Conservation (phyloP, 1,140 invertebrate species). For the Lethrus apterus region DNA sequence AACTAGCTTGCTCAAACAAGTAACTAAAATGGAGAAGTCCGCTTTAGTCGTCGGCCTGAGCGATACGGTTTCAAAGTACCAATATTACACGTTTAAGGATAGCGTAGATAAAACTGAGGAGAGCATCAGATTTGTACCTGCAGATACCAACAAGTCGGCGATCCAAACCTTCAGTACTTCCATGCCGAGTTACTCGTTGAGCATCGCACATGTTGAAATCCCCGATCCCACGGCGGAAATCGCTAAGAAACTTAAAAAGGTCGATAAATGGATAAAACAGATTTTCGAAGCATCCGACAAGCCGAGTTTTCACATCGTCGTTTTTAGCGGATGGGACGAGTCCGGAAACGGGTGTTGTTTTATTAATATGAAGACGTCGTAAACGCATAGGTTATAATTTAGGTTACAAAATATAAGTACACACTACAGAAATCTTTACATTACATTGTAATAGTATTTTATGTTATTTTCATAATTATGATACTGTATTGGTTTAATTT, state of each 20-base stretch:
- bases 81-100: constrained; percentile 39
- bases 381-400: no score
- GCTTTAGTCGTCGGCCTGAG: constrained; percentile 50
- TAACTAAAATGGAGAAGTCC: constrained; percentile 54
- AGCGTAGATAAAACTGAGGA: constrained; percentile 30
- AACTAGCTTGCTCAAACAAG: constrained; percentile 59
- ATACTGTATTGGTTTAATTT: no score
- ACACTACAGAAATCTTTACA: no score
- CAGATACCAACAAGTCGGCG: constrained; percentile 32
- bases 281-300: constrained; percentile 50
- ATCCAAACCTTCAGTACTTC: constrained; percentile 38
- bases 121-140: constrained; percentile 33
- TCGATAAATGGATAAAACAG: constrained; percentile 56
- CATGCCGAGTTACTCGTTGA: constrained; percentile 31
- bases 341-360: constrained; percentile 47
- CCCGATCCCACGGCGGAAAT: constrained; percentile 45
- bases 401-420: no score
- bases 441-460: no score
- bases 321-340: constrained; percentile 49
- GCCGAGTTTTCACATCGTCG: constrained; percentile 48
- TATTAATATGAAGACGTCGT: constrained; percentile 41
- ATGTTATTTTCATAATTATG: no score
- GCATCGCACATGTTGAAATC: constrained; percentile 51
- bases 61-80: constrained; percentile 52
- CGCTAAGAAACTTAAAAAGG: constrained; percentile 23